These are phyloP conservation scores for Andrena bucephala DNA, from an alignment of 2,888 invertebrate genomes.

Conservation along the genomic window DNA sequence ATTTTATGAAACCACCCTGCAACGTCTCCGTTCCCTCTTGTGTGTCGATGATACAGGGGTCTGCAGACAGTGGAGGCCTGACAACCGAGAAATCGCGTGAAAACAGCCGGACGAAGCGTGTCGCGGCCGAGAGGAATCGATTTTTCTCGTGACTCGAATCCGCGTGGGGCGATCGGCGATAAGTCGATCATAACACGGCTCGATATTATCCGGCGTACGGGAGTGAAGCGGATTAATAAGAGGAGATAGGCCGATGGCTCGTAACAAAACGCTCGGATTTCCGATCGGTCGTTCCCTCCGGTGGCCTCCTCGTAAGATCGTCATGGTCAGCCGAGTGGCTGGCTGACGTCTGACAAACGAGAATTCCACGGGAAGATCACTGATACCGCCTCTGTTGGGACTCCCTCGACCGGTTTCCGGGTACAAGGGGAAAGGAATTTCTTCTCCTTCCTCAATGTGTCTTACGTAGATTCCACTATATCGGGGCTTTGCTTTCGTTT, in stretches of 20 bases:
- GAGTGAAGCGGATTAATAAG: constrained; percentile 63
- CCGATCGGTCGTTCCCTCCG: constrained; percentile 60
- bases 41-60: background rate
- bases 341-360: constrained; percentile 72
- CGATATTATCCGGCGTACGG: constrained; percentile 56
- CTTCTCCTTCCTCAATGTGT: constrained; percentile 45
- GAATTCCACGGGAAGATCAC: constrained; percentile 69
- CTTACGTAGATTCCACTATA: constrained; percentile 39
- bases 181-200: constrained; percentile 60
- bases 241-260: constrained; percentile 53
- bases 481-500: constrained; percentile 6
- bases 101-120: constrained; percentile 33
- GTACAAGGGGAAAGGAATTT: constrained; percentile 59
- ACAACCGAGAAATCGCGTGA: constrained; percentile 29
- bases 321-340: constrained; percentile 65
- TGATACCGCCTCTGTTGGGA: constrained; percentile 60
- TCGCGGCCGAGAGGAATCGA: constrained; percentile 35
- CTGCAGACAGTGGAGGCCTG: background rate
- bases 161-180: constrained; percentile 40
- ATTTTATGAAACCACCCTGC: background rate
- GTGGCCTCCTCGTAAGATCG: constrained; percentile 58
- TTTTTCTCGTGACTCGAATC: constrained; percentile 29
- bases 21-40: background rate
- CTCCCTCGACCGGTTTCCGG: constrained; percentile 70
- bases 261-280: constrained; percentile 60